Evolutionary conservation across 2,113 vertebrate species (phyloP).

Genomic region (Rissa tridactyla): DNA sequence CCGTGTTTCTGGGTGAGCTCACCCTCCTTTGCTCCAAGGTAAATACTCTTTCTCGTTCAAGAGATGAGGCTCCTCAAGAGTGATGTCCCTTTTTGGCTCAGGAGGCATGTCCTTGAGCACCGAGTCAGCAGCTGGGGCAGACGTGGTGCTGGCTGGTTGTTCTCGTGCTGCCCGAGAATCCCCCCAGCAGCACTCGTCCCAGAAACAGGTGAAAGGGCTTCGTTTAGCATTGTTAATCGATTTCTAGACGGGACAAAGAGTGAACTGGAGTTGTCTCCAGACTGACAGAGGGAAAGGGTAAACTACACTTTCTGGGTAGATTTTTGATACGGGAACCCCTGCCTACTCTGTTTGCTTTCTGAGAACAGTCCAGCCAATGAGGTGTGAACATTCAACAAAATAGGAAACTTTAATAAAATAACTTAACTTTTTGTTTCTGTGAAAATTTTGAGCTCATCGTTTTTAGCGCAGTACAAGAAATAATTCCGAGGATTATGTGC

Average conservation of each 20-base stretch:
- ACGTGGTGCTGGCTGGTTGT: neutral
- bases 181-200: neutral
- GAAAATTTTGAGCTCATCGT: neutral
- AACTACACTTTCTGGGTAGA: neutral
- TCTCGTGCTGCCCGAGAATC: neutral
- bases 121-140: fast-evolving
- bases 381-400: neutral
- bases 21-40: neutral
- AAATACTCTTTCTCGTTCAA: neutral
- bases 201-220: neutral
- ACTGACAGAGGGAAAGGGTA: neutral
- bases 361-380: neutral
- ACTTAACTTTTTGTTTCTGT: neutral
- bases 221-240: fast-evolving
- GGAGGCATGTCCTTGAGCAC: neutral
- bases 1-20: neutral
- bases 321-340: neutral
- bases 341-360: neutral
- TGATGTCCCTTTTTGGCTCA: neutral
- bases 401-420: neutral
- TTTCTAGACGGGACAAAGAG: neutral
- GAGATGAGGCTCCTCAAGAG: neutral
- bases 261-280: neutral
- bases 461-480: neutral
- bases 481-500: neutral